Evolutionary conservation across 2,797 vertebrate species (phyloP), one percentile per base, ranked within the genome.

Genomic region (Pagetopsis macropterus): DNA sequence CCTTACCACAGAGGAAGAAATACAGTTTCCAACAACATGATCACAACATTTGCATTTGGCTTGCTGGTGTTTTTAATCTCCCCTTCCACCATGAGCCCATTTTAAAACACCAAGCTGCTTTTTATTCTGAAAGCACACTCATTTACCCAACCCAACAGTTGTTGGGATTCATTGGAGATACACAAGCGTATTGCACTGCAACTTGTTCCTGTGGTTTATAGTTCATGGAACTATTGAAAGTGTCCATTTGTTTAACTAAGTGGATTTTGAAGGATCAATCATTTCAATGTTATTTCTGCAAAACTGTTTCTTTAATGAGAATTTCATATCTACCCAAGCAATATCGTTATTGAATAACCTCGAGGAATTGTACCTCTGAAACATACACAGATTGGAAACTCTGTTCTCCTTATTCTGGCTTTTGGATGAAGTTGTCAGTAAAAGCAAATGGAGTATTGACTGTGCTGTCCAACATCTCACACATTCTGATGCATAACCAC

Each of bases 1-100:
- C 56, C 70, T 71, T 49, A 78, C 48, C n/a, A 64, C 66, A 62
- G 46, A 67, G 40, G 43, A 76, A 60, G 11, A 79, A 88, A 76
- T 69, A 62, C 69, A 66, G 61, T 60, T 43, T 66, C 51, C 14
- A 7, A 60, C 69, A 70, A 74, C 72, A 65, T 21, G 1, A 1
- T 63, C 57, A 52, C 12, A 56, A 49, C 55, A 54, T 65, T 72
- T 41, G 14, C 15, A 37, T 37, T 37, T 37, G 6, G 45, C 45
- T 62, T 69, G 65, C 41, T 49, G 15, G 6, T 10, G 27, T 65
- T 51, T 75, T 65, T 77, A 63, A 68, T 77, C 76, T 75, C 46
- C 23, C 31, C 44, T 46, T 55, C 40, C 49, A 52, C 27, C 15
- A 64, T 80, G 64, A 52, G 41, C 72, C 13, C 51, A n/a, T 65